These are phyloP conservation scores for Crotalus helleri DNA, from an alignment of 2,113 vertebrate genomes.

Conservation along the genomic window DNA sequence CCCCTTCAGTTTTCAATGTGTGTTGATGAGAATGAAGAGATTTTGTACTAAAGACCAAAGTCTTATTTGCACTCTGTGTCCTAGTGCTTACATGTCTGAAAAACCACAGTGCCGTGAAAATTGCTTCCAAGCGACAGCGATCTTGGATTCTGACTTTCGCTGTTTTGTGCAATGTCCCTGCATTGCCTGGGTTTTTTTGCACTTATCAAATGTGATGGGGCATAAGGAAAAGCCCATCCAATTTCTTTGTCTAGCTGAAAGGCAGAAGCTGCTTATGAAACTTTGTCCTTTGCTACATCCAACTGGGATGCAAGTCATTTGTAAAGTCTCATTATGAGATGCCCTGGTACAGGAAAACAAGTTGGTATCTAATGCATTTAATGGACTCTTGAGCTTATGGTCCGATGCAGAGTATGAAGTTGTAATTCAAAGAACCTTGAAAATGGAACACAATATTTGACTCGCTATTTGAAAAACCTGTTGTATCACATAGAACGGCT, in stretches of 20 bases:
- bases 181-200: background rate
- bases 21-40: slow-evolving; percentile 44
- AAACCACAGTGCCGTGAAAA: slow-evolving; percentile 25
- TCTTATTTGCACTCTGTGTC: background rate
- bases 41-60: background rate
- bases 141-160: background rate
- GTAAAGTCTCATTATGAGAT: background rate
- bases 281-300: background rate
- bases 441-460: background rate
- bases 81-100: background rate
- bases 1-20: slow-evolving; percentile 62
- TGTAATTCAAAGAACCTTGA: background rate
- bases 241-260: background rate
- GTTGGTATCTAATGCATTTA: background rate
- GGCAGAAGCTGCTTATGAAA: background rate
- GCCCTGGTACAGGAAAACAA: background rate
- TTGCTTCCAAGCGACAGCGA: background rate
- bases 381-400: background rate
- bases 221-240: background rate
- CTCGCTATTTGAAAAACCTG: background rate
- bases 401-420: background rate
- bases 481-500: background rate
- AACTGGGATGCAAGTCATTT: background rate
- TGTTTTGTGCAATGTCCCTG: background rate
- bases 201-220: background rate